Evolutionary conservation across 2,113 vertebrate species (phyloP), one percentile per base, ranked within the genome.

Genomic region (Theristicus caerulescens): DNA sequence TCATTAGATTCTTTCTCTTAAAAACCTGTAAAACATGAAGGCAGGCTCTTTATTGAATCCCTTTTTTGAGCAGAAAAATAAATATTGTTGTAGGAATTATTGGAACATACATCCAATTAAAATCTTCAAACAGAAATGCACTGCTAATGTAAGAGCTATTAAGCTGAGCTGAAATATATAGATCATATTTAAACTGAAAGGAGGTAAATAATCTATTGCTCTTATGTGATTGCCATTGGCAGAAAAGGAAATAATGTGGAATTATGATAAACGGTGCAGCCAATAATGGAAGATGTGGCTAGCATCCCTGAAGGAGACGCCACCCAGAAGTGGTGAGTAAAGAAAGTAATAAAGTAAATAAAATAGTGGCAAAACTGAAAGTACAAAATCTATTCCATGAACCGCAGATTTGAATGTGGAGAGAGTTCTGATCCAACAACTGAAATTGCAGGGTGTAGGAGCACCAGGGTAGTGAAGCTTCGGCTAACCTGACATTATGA

Each of bases 141-240:
- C 47, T 36, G 40, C 32, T 84, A 90, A 78, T 82, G 13, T 29
- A 78, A 64, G 57, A 82, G 69, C 46, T 86, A 76, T 95, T 82
- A 69, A 82, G 32, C 26, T 89, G 32, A 20, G 40, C 76, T 88
- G 32, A 95, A 80, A 88, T 79, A 81, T 18, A 89, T 92, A 82
- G 69, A 95, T 86, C 65, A 79, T 58, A 52, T 85, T 95, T 92
- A 91, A 97, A 72, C 40, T 73, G 92, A 90, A 95, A 85, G 66
- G 74, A 74, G 84, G 79, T 88, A 90, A 97, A 94, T 80, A 96
- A 96, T 92, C 86, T 36, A 80, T 91, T 86, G 74, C 70, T 81
- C 27, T 79, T 61, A 67, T 20, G 66, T 55, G 89, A 94, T 94
- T 90, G 78, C 76, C 65, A 93, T 57, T 93, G 85, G 54, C 80